phyloP scores from a whole-genome alignment of 1,140 invertebrate genomes.

The Polypedilum pembai region DNA sequence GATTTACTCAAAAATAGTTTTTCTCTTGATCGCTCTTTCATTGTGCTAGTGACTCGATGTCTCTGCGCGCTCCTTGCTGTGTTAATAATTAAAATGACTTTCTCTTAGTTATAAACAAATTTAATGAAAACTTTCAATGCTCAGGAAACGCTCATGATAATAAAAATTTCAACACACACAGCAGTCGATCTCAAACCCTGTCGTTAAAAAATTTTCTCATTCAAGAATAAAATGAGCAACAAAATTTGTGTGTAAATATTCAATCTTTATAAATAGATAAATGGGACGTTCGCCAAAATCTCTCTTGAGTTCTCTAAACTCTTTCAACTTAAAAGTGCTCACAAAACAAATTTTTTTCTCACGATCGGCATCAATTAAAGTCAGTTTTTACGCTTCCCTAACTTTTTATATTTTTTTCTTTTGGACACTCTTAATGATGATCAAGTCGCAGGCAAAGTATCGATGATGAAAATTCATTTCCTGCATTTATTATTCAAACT shows the following conservation, averaged over 20 bases:
- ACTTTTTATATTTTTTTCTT: background rate
- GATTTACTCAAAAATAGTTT: conserved; percentile 8
- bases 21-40: background rate
- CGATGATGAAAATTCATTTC: too few species aligned
- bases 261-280: conserved; percentile 4
- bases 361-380: background rate
- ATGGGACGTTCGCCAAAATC: conserved; percentile 10
- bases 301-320: conserved; percentile 9
- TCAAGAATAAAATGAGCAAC: background rate
- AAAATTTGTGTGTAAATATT: background rate
- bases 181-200: background rate
- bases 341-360: background rate
- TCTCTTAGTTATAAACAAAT: too few species aligned
- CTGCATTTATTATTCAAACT: too few species aligned
- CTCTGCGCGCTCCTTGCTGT: background rate
- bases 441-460: too few species aligned
- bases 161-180: conserved; percentile 4
- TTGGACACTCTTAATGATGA: background rate
- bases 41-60: background rate
- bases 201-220: background rate
- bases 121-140: too few species aligned
- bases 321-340: background rate
- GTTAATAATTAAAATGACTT: too few species aligned
- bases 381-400: background rate
- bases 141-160: background rate